Evolutionary conservation across 2,888 invertebrate species (phyloP), one percentile per base, ranked within the genome.

Genomic region (Dasysyrphus albostriatus): DNA sequence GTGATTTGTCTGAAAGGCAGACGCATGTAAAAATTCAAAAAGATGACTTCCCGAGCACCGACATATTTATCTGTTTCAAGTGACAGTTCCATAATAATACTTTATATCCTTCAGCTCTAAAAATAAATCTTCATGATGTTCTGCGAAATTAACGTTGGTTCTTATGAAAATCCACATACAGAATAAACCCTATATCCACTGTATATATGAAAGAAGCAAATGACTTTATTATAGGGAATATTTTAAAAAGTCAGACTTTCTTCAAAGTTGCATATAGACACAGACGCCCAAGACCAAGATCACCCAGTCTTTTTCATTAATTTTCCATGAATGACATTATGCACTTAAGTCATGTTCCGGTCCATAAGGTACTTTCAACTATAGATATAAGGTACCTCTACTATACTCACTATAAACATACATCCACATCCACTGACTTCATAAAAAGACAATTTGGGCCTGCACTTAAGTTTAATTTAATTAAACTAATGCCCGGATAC

Each of bases 61-160:
- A 87, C 78, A 87, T 65, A 78, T 87, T 83, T 87, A 87, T 87
- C 78, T 87, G 49, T 78, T 78, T 74, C 78, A 65, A 75, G 75
- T 83, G 87, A 83, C 83, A 83, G 70, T 74, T 87, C 67, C 75
- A 67, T 83, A 83, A 75, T 83, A 69, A 67, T 63, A 74, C 44
- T 69, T 12, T 42, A 24, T 42, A 87, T 87, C 87, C 77, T 77
- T 82, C 70, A 75, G 34, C 3, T 65, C 78, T 87, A 78, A 79
- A 87, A 83, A 87, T 87, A 87, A 37, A 32, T 49, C 16, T 29
- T 74, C 39, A 14, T 49, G 67, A 14, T 49, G 67, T 83, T 78
- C 74, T 61, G 37, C 74, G 70, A 76, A 80, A 56, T 56, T 39
- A 49, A 70, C 19, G 32, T 70, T 44, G 16, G 67, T 69, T 79